Base-by-base conservation (phyloP, 2,797 vertebrate genomes). In the Fringilla coelebs region DNA sequence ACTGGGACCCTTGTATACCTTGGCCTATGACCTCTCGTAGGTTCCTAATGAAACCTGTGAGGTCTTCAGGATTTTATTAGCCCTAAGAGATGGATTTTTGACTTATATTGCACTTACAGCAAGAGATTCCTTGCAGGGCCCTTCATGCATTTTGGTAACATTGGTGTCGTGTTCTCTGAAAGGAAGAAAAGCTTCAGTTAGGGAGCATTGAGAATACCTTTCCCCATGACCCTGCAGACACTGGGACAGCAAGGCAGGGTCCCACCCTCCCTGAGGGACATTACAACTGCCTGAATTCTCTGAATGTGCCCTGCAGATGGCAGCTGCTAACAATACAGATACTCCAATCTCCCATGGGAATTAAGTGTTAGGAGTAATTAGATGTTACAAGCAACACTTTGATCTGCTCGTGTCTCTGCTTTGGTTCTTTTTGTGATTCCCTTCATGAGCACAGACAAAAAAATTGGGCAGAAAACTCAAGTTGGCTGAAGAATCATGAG, bases 131-230 rank as follows among this genome's bases (percentile, higher is more conserved):
- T 73, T 78, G 92, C 96, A 97, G 25, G 76, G 76, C n/a, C 96
- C 96, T 13, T 97, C 91, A 1, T 96, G 7, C 0, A 92, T n/a
- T 88, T 97, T 97, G 73, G 40, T 88, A 55, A 96, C 0, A 1
- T 82, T 96, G 74, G 73, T 3, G 9, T 88, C 3, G 11, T 95
- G 80, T 17, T 95, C 79, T 46, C 96, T 97, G 92, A 80, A 96
- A 93, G 68, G 78, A 85, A 92, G 29, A 80, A 76, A 74, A n/a
- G 5, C 3, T 87, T 85, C 31, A 10, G 36, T 97, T 79, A 97
- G 87, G 48, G 45, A 79, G 19, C 32, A 63, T 9, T 25, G 15
- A 31, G n/a, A 63, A 62, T 16, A 46, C 41, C 7, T 52, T 88
- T 72, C 15, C 34, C 34, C 3, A 2, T 10, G 46, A 58, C 7